Evolutionary conservation across 92 coral and sea anemone genomes (phyloP).

Genomic region (Desmophyllum pertusum): DNA sequence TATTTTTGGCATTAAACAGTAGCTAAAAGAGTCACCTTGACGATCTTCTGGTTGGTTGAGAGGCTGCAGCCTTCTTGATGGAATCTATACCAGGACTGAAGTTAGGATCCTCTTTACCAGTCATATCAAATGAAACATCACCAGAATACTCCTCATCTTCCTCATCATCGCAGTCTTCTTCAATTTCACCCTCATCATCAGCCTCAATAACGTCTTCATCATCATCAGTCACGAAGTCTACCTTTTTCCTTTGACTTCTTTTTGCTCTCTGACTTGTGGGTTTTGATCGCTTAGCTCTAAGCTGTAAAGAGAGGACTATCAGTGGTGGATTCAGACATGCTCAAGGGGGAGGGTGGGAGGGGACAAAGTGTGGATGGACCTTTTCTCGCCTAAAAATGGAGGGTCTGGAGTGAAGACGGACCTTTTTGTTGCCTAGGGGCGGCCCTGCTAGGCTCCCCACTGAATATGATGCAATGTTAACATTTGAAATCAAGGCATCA

Average conservation of each 20-base stretch:
- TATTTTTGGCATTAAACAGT: no score
- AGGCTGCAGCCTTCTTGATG: conserved; percentile 25
- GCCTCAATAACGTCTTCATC: conserved; percentile 15
- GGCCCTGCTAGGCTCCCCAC: no score
- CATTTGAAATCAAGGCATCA: no score
- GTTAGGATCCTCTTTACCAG: conserved; percentile 73
- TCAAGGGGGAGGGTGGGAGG: no score
- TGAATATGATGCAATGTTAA: no score
- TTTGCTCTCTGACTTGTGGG: conserved; percentile 9
- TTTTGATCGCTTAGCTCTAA: conserved; percentile 32
- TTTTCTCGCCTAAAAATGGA: no score
- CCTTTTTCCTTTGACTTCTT: conserved; percentile 26
- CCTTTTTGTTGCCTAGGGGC: no score
- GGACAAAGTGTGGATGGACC: no score
- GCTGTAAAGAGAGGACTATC: conserved; percentile 4
- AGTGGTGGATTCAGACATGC: no score
- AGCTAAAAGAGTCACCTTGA: conserved; percentile 49
- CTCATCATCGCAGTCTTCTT: conserved; percentile 17
- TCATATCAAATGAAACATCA: conserved; percentile 44
- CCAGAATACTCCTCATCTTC: conserved; percentile 10
- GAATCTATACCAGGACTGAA: conserved; percentile 48
- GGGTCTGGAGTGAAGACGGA: no score
- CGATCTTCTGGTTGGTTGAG: conserved; percentile 57
- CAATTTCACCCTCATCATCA: conserved; percentile 9
- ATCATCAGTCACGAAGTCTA: conserved; percentile 10